Percentiles rank a stretch among this genome's conserved stretches.
phyloP scores from a whole-genome alignment of 2,113 vertebrate genomes.

The Bos indicus region DNA sequence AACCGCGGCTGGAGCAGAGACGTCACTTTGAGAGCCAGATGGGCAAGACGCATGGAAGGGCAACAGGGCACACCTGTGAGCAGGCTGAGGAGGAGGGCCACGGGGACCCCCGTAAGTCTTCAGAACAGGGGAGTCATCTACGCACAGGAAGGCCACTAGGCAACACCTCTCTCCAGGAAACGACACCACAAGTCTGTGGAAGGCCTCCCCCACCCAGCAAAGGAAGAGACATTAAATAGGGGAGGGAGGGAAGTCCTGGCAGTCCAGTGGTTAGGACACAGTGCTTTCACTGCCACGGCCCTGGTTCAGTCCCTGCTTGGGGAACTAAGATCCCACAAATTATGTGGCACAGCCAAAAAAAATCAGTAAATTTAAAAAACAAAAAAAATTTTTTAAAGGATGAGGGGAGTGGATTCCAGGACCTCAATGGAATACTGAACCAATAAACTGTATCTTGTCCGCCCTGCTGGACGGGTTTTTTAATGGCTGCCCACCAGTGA shows the following conservation, averaged over 20 bases:
- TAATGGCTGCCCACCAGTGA: background rate
- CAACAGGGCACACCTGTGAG: background rate
- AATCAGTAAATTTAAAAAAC: background rate
- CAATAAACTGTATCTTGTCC: background rate
- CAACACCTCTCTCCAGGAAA: rapidly evolving
- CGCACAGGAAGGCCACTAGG: background rate
- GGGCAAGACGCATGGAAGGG: background rate
- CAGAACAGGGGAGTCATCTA: background rate
- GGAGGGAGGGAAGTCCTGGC: background rate
- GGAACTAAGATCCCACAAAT: background rate
- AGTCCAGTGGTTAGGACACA: background rate
- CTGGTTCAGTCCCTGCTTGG: background rate
- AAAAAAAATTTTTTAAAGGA: background rate
- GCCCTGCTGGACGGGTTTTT: background rate
- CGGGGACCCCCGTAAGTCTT: background rate
- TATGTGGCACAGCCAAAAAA: background rate
- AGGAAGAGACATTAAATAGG: background rate
- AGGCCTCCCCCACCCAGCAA: background rate
- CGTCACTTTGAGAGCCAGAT: background rate
- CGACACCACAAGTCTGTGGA: no score
- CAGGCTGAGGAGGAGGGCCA: background rate
- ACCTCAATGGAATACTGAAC: background rate
- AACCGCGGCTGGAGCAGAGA: background rate
- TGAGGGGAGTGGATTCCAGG: background rate
- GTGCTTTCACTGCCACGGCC: background rate